A percentile compares a stretch with the other conserved stretches of the same genome.
phyloP scores from a whole-genome alignment of 2,113 vertebrate species.

The Brienomyrus brachyistius region DNA sequence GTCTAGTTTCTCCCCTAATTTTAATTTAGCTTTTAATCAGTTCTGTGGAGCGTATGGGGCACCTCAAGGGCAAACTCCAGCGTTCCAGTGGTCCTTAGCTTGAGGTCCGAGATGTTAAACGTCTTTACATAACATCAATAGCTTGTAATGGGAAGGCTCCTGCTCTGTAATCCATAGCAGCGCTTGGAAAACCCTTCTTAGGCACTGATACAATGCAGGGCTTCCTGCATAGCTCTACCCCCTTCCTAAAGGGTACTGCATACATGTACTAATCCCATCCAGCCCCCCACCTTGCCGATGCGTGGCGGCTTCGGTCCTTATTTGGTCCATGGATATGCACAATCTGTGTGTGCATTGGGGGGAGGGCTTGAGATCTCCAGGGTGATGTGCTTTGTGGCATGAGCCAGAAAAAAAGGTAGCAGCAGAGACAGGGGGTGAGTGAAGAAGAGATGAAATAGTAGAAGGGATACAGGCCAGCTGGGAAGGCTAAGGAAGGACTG shows the following conservation, averaged over 20 bases:
- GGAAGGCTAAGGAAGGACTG: not conserved
- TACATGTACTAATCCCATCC: not conserved
- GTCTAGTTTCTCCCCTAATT: not conserved
- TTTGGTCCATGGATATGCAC: not conserved
- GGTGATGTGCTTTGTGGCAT: not conserved
- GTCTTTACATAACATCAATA: no score
- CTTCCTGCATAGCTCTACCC: not conserved
- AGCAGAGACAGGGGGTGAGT: not conserved
- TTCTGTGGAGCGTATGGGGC: not conserved
- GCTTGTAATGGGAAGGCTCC: not conserved
- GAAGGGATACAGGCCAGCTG: not conserved
- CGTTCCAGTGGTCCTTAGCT: not conserved
- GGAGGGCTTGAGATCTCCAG: not conserved
- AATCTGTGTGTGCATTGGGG: not conserved
- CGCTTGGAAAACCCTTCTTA: not conserved
- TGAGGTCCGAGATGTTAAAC: not conserved
- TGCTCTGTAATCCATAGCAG: not conserved
- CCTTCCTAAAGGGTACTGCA: not conserved
- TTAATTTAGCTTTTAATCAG: not conserved
- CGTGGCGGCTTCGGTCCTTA: not conserved
- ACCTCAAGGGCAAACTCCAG: not conserved
- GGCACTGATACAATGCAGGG: not conserved
- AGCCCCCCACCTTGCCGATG: not conserved
- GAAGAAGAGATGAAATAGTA: not conserved
- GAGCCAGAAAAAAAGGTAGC: not conserved